Conservation (phyloP, 2,888 invertebrate species). For the Drosophila trichaetosa region DNA sequence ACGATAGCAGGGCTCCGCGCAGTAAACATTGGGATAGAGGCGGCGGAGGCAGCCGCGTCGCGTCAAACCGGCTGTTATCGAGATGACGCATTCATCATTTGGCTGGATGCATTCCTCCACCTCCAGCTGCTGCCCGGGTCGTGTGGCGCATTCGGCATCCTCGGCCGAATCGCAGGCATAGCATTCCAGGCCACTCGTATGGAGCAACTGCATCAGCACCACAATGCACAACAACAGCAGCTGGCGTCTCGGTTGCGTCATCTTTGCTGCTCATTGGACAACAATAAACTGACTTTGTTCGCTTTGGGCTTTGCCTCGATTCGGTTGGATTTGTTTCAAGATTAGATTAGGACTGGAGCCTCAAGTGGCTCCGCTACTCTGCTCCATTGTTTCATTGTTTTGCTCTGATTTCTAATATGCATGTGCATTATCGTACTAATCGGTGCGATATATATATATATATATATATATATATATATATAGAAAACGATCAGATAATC, state of each 20-base stretch:
- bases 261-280: slow-evolving; percentile 1
- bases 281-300: slow-evolving; percentile 30
- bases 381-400: slow-evolving; percentile 38
- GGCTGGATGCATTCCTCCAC: slow-evolving; percentile 72
- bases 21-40: slow-evolving; percentile 73
- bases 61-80: slow-evolving; percentile 75
- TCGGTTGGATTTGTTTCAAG: slow-evolving; percentile 2
- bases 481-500: background rate
- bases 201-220: slow-evolving; percentile 23
- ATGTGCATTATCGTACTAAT: slow-evolving; percentile 10
- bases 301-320: slow-evolving; percentile 3
- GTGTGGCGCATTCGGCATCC: slow-evolving; percentile 77
- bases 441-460: background rate
- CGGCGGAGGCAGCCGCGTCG: slow-evolving; percentile 76
- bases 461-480: background rate
- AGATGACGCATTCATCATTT: slow-evolving; percentile 72
- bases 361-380: slow-evolving; percentile 43
- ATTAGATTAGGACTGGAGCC: slow-evolving; percentile 48
- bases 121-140: slow-evolving; percentile 78
- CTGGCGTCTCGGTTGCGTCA: slow-evolving; percentile 1
- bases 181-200: slow-evolving; percentile 64
- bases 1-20: slow-evolving; percentile 74
- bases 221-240: background rate
- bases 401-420: slow-evolving; percentile 12
- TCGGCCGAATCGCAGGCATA: slow-evolving; percentile 77